phyloP scores from a whole-genome alignment of 1,140 invertebrate genomes.

The Cydia strobilella region DNA sequence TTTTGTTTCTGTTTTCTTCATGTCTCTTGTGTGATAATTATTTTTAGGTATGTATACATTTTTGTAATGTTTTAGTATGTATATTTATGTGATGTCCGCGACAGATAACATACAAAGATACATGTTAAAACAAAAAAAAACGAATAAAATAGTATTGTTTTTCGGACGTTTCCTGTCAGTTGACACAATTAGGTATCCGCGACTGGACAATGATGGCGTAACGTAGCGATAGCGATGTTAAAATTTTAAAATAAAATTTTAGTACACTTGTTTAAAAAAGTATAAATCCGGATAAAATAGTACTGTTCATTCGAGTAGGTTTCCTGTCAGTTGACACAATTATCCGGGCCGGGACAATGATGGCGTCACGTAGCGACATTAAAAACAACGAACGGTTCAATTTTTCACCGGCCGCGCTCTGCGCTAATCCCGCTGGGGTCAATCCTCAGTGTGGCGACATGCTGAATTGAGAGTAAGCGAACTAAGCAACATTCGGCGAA shows the following conservation, averaged over 20 bases:
- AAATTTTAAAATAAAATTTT: too few species aligned
- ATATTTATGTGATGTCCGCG: too few species aligned
- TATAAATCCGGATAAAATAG: background rate
- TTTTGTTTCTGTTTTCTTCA: too few species aligned
- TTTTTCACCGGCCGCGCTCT: constrained; percentile 63
- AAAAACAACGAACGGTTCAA: constrained; percentile 76
- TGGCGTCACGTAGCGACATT: constrained; percentile 66
- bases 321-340: constrained; percentile 43
- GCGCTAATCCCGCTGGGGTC: constrained; percentile 58
- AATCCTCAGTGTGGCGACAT: constrained; percentile 43
- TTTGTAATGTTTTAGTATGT: too few species aligned
- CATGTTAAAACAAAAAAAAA: background rate
- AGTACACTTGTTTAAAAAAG: too few species aligned
- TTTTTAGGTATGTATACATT: too few species aligned
- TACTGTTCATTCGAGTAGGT: background rate
- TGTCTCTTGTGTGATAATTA: too few species aligned
- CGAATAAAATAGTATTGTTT: background rate
- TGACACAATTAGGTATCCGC: constrained; percentile 46
- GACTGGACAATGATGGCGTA: constrained; percentile 42
- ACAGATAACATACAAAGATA: too few species aligned
- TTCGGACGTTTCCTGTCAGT: constrained; percentile 30
- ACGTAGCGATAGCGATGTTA: constrained; percentile 68
- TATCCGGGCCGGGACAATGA: constrained; percentile 36
- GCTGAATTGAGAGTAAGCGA: constrained; percentile 21
- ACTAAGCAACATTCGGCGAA: constrained; percentile 1